Conservation (phyloP, 2,113 vertebrate species). For the Ceyx cyanopectus region DNA sequence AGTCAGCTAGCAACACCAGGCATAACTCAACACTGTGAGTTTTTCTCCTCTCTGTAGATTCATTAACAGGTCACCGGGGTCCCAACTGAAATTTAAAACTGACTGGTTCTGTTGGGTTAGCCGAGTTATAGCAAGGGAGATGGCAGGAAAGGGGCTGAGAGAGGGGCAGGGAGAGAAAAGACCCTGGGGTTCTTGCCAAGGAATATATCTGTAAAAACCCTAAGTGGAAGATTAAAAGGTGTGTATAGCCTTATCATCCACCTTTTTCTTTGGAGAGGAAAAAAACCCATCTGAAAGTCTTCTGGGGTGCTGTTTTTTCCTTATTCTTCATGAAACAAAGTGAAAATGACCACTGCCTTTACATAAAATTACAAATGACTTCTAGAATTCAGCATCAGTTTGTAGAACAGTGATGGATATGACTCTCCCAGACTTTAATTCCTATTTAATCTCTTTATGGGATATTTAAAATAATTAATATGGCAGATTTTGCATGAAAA, state of each 20-base stretch:
- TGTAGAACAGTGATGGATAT: conserved; percentile 63
- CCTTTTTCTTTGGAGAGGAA: conserved; percentile 22
- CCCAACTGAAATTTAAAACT: conserved; percentile 87
- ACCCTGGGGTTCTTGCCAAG: conserved; percentile 50
- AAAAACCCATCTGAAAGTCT: conserved; percentile 41
- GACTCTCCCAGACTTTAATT: conserved; percentile 64
- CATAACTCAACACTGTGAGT: conserved; percentile 88
- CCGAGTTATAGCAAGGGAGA: conserved; percentile 81
- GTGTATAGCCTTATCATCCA: conserved; percentile 58
- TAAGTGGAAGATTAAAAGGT: conserved; percentile 70
- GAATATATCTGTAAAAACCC: conserved; percentile 64
- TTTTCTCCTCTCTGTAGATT: conserved; percentile 87
- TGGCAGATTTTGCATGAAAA: conserved; percentile 66
- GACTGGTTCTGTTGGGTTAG: conserved; percentile 85
- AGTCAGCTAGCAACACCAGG: conserved; percentile 91
- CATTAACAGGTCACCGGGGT: conserved; percentile 86
- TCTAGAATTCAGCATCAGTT: conserved; percentile 39
- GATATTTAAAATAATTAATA: conserved; percentile 72
- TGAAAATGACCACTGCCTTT: conserved; percentile 39
- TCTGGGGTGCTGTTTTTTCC: conserved; percentile 41
- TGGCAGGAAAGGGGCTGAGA: conserved; percentile 69
- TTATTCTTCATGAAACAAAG: conserved; percentile 47
- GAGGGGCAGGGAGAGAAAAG: conserved; percentile 50
- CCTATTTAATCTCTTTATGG: conserved; percentile 75
- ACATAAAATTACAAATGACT: conserved; percentile 15